These are phyloP conservation scores for Geopemphigus sp. DNA, from an alignment of 1,140 invertebrate species.

Conservation along the genomic window DNA sequence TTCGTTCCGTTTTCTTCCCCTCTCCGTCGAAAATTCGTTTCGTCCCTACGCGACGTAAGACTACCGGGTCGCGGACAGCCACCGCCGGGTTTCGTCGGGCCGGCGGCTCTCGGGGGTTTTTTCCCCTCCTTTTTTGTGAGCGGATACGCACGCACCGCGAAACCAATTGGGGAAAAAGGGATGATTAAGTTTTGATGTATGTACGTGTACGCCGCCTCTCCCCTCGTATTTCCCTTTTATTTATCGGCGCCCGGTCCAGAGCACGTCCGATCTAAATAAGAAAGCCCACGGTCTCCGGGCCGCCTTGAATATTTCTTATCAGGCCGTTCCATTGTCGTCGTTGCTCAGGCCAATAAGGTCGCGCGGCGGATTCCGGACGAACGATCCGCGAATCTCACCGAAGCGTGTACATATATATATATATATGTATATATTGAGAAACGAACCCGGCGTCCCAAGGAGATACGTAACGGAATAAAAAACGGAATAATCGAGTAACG, in stretches of 20 bases:
- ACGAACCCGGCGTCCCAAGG: too few relatives aligned
- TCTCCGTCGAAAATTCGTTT: constrained; percentile 25
- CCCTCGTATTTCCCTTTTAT: constrained; percentile 1
- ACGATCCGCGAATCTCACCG: too few relatives aligned
- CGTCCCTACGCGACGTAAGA: constrained; percentile 14
- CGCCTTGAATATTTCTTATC: constrained; percentile 31
- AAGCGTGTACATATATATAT: too few relatives aligned
- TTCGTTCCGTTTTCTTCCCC: not conserved
- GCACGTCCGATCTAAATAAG: constrained; percentile 31
- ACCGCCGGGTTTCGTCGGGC: constrained; percentile 2
- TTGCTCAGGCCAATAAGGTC: too few relatives aligned
- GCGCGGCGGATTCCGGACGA: too few relatives aligned
- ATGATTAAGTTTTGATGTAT: constrained; percentile 45
- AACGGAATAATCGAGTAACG: too few relatives aligned
- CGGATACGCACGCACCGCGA: not conserved
- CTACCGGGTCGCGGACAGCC: not conserved
- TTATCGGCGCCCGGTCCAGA: not conserved
- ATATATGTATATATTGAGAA: too few relatives aligned
- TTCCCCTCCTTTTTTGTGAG: constrained; percentile 16
- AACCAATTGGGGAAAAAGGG: constrained; percentile 39
- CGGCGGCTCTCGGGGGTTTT: constrained; percentile 10
- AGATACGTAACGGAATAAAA: too few relatives aligned
- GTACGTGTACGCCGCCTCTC: constrained; percentile 1
- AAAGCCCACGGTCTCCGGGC: not conserved
- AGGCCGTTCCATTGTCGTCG: too few relatives aligned